Evolutionary conservation across 2,888 invertebrate species (phyloP), one percentile per base, ranked within the genome.

Genomic region (Drosophila infuscata): DNA sequence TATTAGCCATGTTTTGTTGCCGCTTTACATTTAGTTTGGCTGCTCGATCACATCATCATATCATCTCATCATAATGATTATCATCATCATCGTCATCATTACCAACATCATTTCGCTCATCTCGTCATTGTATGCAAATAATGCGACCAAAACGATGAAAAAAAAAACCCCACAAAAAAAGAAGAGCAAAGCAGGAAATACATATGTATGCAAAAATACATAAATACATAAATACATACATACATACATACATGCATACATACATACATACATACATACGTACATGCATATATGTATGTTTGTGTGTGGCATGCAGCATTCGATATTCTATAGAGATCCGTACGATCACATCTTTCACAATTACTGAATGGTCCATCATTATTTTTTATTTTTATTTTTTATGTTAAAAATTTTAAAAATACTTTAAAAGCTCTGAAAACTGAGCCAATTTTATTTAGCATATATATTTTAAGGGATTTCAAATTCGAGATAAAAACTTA

Each of bases 1-100:
- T 81, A 80, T 80, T 83, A 69, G 81, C 83, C 81, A 74, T 77
- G 69, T 80, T 82, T 82, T 76, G 60, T 69, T 65, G 69, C 64
- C 54, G 70, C 68, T 65, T 79, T 75, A 76, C 67, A 82, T 79
- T 82, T 79, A 72, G 56, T 70, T 79, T 64, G 69, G 41, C 58
- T 46, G 56, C 33, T 54, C 61, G 78, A 79, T 79, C 79, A 74
- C 79, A 81, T 79, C 79, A 79, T 69, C 78, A 61, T 64, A 63
- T 46, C 63, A 49, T 33, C 48, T 76, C 43, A 59, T 68, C 65
- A 38, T 43, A 43, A 38, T 49, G 46, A 51, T 32, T 3, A 57
- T 57, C 20, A 43, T 43, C 2, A 38, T 41, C 59, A 43, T 56
- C 63, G 43, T 43, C 51, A 70, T 70, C 38, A 54, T 43, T 8